phyloP scores from a whole-genome alignment of 2,797 vertebrate species.

The Calcarius lapponicus region DNA sequence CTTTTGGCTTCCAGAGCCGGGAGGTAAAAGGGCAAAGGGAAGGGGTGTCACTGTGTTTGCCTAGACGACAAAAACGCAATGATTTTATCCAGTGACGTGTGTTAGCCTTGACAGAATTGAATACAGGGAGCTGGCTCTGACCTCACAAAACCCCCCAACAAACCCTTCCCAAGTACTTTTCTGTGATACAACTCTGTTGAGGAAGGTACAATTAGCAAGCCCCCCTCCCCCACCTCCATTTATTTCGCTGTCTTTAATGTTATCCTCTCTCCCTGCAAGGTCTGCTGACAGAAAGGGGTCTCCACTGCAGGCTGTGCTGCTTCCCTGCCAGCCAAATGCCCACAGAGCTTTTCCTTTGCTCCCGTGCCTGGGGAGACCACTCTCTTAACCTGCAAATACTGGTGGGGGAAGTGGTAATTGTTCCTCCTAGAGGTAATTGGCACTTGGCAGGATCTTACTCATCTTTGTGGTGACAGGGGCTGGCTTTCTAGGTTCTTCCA shows the following conservation, averaged over 20 bases:
- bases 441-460: not conserved
- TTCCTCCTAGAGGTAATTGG: not conserved
- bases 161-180: not conserved
- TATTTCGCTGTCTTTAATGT: not conserved
- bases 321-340: not conserved
- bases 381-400: not conserved
- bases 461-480: not conserved
- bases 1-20: not conserved
- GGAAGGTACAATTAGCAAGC: not conserved
- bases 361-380: rapidly evolving
- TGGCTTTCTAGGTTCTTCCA: constrained; percentile 20
- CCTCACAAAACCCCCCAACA: not conserved
- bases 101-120: not conserved
- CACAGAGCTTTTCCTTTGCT: not conserved
- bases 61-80: not conserved
- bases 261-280: not conserved
- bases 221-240: not conserved
- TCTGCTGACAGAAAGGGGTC: not conserved
- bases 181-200: not conserved
- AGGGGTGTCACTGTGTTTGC: not conserved
- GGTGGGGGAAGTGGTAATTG: not conserved
- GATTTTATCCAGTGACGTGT: not conserved
- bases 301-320: not conserved
- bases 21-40: not conserved
- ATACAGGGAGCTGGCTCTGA: not conserved